Base-by-base conservation (phyloP, 2,113 vertebrate genomes). In the Brienomyrus brachyistius region DNA sequence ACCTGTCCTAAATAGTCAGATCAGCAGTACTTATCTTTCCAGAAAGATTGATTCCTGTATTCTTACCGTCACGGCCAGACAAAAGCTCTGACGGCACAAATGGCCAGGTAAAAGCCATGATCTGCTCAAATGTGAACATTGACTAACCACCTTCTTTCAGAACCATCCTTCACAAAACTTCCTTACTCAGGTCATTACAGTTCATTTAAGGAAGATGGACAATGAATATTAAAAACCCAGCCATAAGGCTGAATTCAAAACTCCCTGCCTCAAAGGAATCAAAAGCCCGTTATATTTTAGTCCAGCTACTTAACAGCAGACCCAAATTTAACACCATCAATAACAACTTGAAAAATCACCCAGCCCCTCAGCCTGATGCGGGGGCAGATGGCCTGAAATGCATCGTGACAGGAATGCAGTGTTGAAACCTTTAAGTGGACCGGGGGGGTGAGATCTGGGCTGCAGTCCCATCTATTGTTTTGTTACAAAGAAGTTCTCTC, bases 381-480 rank as follows among this genome's bases (percentile, higher is more conserved):
- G 82, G 82, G 45, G 21, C 82, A 47, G 85, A 11, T 48, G 50
- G 50, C 6, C 85, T 86, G 85, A n/a, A 86, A 52, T 0, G 3
- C 27, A 54, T 54, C 43, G 11, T 48, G 23, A 52, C 85, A 54
- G 85, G 85, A 86, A 86, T 35, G 85, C 45, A 35, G 50, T 52
- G 85, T 19, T 86, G 85, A 86, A n/a, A 51, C 47, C 50, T 86
- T 54, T 47, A 86, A 86, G 84, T 54, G 50, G 50, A 31, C 50
- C 15, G 27, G 84, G 15, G 47, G 50, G 45, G 23, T 35, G n/a
- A 86, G 85, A 86, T 54, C 50, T 48, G 23, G 85, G 85, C 85
- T 86, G 85, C 5, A 31, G n/a, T 86, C 50, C 85, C 50, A 86
- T 86, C 82, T 19, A 86, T 86, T 86, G 85, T 86, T 86, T 50